Evolutionary conservation across 1,140 invertebrate species (phyloP), one percentile per base, ranked within the genome.

Genomic region (Drosophila kohkoa): DNA sequence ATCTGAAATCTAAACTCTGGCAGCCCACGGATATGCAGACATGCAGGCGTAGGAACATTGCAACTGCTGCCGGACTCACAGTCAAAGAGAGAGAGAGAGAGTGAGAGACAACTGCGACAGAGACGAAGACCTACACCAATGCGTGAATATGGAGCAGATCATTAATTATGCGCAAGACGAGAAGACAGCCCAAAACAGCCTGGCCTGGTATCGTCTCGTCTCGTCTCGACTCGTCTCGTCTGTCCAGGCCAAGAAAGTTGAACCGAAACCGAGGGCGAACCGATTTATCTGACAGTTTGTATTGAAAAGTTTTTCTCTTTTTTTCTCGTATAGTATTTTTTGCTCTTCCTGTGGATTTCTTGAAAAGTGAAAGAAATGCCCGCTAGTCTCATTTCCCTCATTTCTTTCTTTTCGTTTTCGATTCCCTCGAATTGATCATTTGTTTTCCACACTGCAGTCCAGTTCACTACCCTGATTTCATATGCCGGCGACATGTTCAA

Each of bases 91-190:
- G 58, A 55, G 58, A 41, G 6, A 30, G 8, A 48, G 13, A 35
- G 30, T 28, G 5, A 3, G 5, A 64, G 48, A 45, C 35, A 30
- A 25, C 20, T 25, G 38, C 10, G 28, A 57, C 15, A 45, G 28
- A 30, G 64, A 73, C 48, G 51, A 32, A 79, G 89, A 91, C 89
- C 89, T 91, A 91, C 89, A 91, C 82, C 89, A 89, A 91, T 82
- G 85, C 81, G 82, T 82, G 66, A 87, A 91, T 89, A 77, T 91
- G 79, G 89, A 91, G 89, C 88, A 91, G 79, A 91, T 91, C 89
- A 91, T 91, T 91, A 91, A 91, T 91, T 91, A 91, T 89, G 65
- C 71, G 71, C 85, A 68, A 77, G 59, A 73, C 71, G 58, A 75
- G 64, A 32, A 71, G 67, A 63, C 57, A 73, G 58, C 54, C 54